Conservation (phyloP, 2,113 vertebrate genomes). For the Phocoena phocoena region DNA sequence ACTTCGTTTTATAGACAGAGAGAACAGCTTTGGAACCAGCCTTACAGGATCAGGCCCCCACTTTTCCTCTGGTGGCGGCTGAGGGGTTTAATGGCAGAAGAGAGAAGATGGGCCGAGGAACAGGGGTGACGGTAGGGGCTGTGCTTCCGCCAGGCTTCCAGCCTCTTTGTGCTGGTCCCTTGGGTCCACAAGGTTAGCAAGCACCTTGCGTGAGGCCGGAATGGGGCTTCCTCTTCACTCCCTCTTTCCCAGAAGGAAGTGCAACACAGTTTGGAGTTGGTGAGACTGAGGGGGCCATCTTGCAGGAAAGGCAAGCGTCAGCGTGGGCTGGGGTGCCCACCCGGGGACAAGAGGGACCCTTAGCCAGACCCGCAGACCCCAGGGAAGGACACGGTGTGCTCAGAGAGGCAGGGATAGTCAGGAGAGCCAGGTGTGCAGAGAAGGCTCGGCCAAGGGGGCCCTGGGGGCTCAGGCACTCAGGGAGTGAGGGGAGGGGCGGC, state of each 20-base stretch:
- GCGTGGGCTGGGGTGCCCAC: background rate
- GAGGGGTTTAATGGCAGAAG: background rate
- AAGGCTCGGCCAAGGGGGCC: background rate
- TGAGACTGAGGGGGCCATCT: background rate
- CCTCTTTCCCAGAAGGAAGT: background rate
- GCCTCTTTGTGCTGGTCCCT: background rate
- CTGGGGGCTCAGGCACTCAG: too few species aligned
- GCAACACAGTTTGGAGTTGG: background rate
- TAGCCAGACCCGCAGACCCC: background rate
- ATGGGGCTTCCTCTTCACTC: background rate
- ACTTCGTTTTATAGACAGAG: background rate
- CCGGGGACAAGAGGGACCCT: background rate
- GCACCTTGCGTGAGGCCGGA: background rate
- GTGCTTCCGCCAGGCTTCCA: fast-evolving
- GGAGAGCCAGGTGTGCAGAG: background rate
- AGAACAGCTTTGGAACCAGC: background rate
- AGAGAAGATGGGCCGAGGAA: background rate
- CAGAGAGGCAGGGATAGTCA: background rate
- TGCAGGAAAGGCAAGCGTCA: background rate
- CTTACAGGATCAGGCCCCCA: background rate
- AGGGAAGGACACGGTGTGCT: too few species aligned
- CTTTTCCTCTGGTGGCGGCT: background rate
- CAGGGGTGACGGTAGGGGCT: background rate
- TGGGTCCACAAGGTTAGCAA: background rate
- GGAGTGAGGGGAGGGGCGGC: too few species aligned